Evolutionary conservation across 1,140 invertebrate genomes (phyloP), one percentile per base, ranked within the genome.

Genomic region (Diprion similis): DNA sequence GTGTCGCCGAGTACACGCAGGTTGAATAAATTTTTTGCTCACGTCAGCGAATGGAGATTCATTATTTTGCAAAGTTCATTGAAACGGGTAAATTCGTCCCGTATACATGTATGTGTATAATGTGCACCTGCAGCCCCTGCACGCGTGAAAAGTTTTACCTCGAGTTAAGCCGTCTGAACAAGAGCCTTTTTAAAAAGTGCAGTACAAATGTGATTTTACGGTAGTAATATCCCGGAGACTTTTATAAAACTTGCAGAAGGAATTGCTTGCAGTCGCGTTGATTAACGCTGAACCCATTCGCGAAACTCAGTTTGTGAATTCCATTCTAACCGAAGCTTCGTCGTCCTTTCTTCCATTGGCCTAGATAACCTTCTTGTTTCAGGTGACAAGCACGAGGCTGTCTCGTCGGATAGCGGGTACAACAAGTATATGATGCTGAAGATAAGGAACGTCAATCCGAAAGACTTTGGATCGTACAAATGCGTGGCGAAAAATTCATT

Each of bases 401-500:
- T 92, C 73, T 91, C 92, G 51, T 92, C 90, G 77, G 94, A 96
- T 87, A 94, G 91, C 82, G 93, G 93, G 72, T 97, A 97, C 88
- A 95, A 93, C 81, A 93, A 95, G 81, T 94, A 94, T 88, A 96
- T 97, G 95, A 93, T 92, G 89, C 90, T 97, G 78, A 96, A 95
- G 87, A 95, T 97, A 82, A 90, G 93, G 68, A 93, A 93, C 84
- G 92, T 96, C 64, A 92, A 92, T 18, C 88, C 90, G 72, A 91
- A 90, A 76, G 96, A 97, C 85, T 97, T 96, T 85, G 95, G 94
- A 66, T 95, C 94, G 10, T 97, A 96, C 89, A 93, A 94, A 84
- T 99, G 97, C 84, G 94, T 98, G 45, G 97, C 97, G 10, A 97
- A 97, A 86, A 99, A 98, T 89, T 95, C 95, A 17, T 90, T 98